These are phyloP conservation scores for Ganaspis brasiliensis DNA, from an alignment of 2,888 invertebrate species.

Conservation along the genomic window DNA sequence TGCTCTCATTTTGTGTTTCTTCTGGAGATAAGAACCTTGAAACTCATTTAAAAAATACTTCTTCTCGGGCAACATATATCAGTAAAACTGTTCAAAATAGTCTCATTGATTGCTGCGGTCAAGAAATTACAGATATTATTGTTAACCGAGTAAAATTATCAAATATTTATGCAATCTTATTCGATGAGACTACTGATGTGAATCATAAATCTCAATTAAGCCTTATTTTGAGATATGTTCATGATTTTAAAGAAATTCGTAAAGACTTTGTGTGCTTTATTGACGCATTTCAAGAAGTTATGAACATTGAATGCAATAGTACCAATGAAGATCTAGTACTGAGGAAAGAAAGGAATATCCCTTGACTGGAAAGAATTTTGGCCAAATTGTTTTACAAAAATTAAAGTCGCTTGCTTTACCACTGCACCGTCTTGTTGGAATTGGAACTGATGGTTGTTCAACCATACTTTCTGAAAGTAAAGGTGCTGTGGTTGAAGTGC, in stretches of 20 bases:
- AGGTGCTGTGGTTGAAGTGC: no score
- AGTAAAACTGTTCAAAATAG: conserved; percentile 52
- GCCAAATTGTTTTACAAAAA: conserved; percentile 37
- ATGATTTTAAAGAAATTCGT: conserved; percentile 24
- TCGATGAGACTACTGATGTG: conserved; percentile 51
- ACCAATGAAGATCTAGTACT: conserved; percentile 16
- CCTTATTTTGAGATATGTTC: conserved; percentile 43
- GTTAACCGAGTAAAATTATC: neutral
- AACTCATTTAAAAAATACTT: conserved; percentile 47
- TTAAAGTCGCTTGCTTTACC: neutral
- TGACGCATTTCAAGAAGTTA: conserved; percentile 36
- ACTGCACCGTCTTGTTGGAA: conserved; percentile 16
- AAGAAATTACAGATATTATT: conserved; percentile 43
- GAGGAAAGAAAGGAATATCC: neutral
- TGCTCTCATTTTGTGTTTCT: conserved; percentile 26
- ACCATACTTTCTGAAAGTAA: conserved; percentile 43
- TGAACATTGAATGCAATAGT: neutral
- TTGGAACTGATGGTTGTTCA: conserved; percentile 47
- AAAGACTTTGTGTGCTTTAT: conserved; percentile 44
- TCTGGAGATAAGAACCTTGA: conserved; percentile 45
- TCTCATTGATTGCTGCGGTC: conserved; percentile 51
- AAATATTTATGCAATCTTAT: conserved; percentile 46
- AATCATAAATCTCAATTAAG: conserved; percentile 49
- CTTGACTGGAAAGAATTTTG: conserved; percentile 28
- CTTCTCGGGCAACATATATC: conserved; percentile 50